Percentiles rank a stretch among this genome's conserved stretches.
These are phyloP conservation scores for Benthosema pterotum DNA, from an alignment of 2,797 vertebrate species.

Conservation along the genomic window DNA sequence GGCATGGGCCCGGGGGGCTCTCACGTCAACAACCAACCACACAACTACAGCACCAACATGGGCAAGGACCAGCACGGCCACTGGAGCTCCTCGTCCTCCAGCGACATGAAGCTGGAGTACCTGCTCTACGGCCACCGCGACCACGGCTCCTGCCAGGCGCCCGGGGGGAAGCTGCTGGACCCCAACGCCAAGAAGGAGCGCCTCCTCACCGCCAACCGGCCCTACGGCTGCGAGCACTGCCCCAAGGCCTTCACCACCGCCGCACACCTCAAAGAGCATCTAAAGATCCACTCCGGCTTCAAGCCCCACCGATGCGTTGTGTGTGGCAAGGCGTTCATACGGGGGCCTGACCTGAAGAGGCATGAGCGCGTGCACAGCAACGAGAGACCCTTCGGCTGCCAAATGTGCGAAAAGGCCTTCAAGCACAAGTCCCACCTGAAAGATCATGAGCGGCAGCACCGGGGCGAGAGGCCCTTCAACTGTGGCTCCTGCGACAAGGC, in stretches of 20 bases:
- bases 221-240: slow-evolving; percentile 96
- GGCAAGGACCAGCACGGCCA: slow-evolving; percentile 92
- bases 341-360: slow-evolving; percentile 95
- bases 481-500: slow-evolving; percentile 97
- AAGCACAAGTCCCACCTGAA: slow-evolving; percentile 99
- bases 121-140: slow-evolving; percentile 93
- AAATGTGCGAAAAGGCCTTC: slow-evolving; percentile 98
- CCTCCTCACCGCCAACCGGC: slow-evolving; percentile 93
- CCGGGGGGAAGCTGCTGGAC: slow-evolving; percentile 88
- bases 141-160: slow-evolving; percentile 88
- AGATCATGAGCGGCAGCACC: slow-evolving; percentile 95
- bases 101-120: slow-evolving; percentile 97
- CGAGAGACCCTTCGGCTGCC: slow-evolving; percentile 95
- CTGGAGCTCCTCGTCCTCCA: slow-evolving; percentile 87
- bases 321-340: slow-evolving; percentile 96
- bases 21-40: slow-evolving; percentile 87
- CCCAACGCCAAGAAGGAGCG: slow-evolving; percentile 94
- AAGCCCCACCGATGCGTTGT: slow-evolving; percentile 97
- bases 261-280: slow-evolving; percentile 96
- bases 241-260: slow-evolving; percentile 97
- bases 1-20: slow-evolving; percentile 90
- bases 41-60: slow-evolving; percentile 91
- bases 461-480: slow-evolving; percentile 97
- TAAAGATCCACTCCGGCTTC: slow-evolving; percentile 98
- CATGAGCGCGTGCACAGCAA: slow-evolving; percentile 98